These are phyloP conservation scores for Ctenopoma multispine DNA, from an alignment of 2,797 vertebrate species.

Conservation along the genomic window DNA sequence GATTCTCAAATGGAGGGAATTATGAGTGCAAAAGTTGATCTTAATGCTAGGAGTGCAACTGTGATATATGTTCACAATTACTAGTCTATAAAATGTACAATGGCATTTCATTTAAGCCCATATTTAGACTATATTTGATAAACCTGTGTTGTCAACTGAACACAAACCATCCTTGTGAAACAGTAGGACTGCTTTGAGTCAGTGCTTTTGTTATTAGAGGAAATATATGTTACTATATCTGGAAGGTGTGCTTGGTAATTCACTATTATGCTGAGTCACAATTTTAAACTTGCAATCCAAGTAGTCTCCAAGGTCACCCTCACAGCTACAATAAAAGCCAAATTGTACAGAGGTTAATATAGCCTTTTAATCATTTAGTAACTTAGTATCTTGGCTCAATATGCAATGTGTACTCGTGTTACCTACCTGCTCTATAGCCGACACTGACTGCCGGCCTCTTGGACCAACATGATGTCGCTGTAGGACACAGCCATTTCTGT, in stretches of 20 bases:
- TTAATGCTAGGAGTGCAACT: background rate
- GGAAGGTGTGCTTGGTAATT: constrained; percentile 22
- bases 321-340: constrained; percentile 2
- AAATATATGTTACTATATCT: constrained; percentile 17
- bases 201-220: background rate
- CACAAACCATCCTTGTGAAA: background rate
- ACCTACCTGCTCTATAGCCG: background rate
- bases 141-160: background rate
- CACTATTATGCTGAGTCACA: constrained; percentile 28
- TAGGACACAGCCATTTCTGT: background rate
- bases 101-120: background rate
- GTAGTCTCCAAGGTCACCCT: constrained; percentile 21
- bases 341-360: no score
- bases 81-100: background rate
- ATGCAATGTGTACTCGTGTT: background rate
- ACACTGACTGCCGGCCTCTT: constrained; percentile 8
- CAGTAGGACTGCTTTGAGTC: background rate
- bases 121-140: background rate
- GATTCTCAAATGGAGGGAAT: background rate
- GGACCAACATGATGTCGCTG: background rate
- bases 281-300: constrained; percentile 22
- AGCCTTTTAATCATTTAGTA: background rate
- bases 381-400: background rate
- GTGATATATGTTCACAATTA: background rate
- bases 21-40: background rate